These are phyloP conservation scores for Steromphala cineraria DNA, from an alignment of 2,888 invertebrate species.

Conservation along the genomic window DNA sequence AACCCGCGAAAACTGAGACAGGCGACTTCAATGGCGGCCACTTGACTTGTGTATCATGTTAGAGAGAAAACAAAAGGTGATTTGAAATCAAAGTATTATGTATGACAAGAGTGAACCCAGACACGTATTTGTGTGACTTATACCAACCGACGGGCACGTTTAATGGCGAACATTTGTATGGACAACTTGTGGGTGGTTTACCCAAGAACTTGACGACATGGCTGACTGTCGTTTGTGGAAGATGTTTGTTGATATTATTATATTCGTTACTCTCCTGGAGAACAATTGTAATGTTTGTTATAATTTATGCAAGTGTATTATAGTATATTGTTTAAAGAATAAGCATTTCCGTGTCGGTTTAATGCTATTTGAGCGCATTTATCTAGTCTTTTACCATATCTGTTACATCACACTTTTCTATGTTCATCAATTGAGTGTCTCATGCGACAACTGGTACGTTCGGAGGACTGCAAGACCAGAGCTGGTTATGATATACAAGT, in stretches of 20 bases:
- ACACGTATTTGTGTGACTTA: not conserved
- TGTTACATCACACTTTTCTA: not conserved
- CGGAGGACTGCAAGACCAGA: not conserved
- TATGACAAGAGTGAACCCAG: not conserved
- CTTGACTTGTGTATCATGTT: not conserved
- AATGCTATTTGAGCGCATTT: not conserved
- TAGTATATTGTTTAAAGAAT: constrained; percentile 26
- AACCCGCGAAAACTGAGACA: constrained; percentile 1
- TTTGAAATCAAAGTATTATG: not conserved
- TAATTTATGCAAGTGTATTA: constrained; percentile 27
- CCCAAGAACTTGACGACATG: not conserved
- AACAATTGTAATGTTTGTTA: constrained; percentile 24
- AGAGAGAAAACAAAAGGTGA: not conserved
- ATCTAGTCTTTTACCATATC: not conserved
- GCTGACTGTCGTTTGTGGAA: not conserved
- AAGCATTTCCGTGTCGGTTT: not conserved
- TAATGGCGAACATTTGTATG: not conserved
- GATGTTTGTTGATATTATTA: constrained; percentile 14
- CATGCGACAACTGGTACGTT: not conserved
- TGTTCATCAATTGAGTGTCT: not conserved
- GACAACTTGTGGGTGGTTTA: not conserved
- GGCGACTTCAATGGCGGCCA: not conserved
- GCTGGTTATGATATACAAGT: not conserved
- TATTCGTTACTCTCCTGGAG: constrained; percentile 4
- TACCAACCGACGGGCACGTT: not conserved